Evolutionary conservation across 2,113 vertebrate species (phyloP).

Genomic region (Alaudala cheleensis): DNA sequence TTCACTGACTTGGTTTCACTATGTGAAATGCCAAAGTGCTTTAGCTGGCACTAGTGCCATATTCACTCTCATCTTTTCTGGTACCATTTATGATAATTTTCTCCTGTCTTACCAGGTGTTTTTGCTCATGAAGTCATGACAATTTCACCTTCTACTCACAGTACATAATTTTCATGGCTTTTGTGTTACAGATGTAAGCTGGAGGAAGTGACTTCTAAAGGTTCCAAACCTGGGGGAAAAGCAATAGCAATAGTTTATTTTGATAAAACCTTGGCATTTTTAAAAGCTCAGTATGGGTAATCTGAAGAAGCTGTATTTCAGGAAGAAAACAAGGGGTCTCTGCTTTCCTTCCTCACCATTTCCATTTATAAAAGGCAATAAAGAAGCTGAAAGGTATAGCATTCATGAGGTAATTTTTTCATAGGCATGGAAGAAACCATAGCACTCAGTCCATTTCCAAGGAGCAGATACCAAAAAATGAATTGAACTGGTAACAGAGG

Average conservation of each 20-base stretch:
- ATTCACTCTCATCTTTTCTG: background rate
- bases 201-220: background rate
- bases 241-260: background rate
- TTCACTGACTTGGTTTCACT: background rate
- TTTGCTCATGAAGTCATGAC: background rate
- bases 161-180: background rate
- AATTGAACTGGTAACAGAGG: background rate
- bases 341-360: background rate
- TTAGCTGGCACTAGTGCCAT: background rate
- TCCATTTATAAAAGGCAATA: background rate
- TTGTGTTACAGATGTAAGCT: background rate
- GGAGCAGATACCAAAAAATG: background rate
- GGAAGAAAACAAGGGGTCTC: background rate
- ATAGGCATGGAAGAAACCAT: background rate
- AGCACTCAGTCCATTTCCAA: background rate
- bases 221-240: background rate
- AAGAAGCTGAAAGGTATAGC: background rate
- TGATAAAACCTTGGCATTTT: background rate
- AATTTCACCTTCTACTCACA: background rate
- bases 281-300: background rate
- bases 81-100: background rate
- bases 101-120: background rate
- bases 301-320: background rate
- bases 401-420: background rate
- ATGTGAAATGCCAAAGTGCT: background rate